Evolutionary conservation across 2,113 vertebrate genomes (phyloP), one percentile per base, ranked within the genome.

Genomic region (Dipodomys merriami): DNA sequence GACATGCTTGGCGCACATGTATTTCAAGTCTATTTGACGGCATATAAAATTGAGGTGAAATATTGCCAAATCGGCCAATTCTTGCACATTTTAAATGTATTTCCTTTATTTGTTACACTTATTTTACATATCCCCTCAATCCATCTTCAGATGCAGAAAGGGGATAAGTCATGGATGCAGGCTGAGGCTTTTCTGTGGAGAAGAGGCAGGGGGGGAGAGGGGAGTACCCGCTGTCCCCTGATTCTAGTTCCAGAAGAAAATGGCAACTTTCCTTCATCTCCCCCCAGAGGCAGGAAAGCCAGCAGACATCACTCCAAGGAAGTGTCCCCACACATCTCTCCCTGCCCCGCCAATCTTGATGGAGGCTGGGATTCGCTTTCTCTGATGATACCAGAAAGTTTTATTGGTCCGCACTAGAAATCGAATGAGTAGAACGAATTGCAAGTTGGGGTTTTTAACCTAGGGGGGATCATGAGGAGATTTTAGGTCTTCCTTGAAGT

Each of bases 1-100:
- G 94, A 97, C 96, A 88, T 71, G 93, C 96, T 95, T 87, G 89
- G 96, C 11, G 5, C 88, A 83, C 94, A 82, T 94, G 95, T 96
- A 95, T 94, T 89, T 95, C 96, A 97, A 97, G 89, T 91, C 65
- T 91, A 97, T 91, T 83, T 96, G 96, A 96, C 95, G 96, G 94
- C 95, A 94, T 92, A 95, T 95, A 96, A 97, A 96, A 96, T 74
- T 67, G 73, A 65, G 30, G 92, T 93, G 93, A 97, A 97, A 97
- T 86, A 95, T 93, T 64, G 68, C 64, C 88, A 97, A 96, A 96
- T 79, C 53, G 18, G 82, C 85, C 79, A 76, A 62, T 95, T 96
- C 93, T 65, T 88, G 67, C 85, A 85, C 60, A 60, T 88, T 93
- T 72, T 33, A 90, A 94, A 94, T 96, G 95, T 94, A 88, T 89